Conservation (phyloP, 2,888 invertebrate genomes). For the Acanthoscelides obtectus region DNA sequence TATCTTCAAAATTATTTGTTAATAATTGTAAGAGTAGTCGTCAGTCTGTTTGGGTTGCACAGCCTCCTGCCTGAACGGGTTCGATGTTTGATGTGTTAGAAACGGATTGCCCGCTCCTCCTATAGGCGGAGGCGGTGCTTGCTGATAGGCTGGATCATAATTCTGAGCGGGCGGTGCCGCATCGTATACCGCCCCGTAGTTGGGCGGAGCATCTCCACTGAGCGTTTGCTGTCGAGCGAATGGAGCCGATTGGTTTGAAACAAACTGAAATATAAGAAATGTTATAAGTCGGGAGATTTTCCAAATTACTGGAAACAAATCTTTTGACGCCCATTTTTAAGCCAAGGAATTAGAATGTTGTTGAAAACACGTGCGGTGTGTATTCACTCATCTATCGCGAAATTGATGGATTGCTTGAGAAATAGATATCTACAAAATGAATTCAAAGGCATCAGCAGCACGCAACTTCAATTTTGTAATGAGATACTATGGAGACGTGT, state of each 20-base stretch:
- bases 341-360: too few relatives aligned
- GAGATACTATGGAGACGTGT: too few relatives aligned
- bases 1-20: background rate
- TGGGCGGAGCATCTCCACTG: constrained; percentile 6
- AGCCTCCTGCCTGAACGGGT: constrained; percentile 47
- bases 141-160: constrained; percentile 4
- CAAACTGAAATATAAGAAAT: background rate
- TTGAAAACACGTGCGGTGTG: too few relatives aligned
- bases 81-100: constrained; percentile 27
- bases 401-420: too few relatives aligned
- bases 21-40: background rate
- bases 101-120: constrained; percentile 36
- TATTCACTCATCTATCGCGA: too few relatives aligned
- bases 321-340: too few relatives aligned
- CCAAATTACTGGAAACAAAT: too few relatives aligned
- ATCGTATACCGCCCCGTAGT: background rate
- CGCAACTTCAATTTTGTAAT: too few relatives aligned
- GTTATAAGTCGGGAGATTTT: too few relatives aligned
- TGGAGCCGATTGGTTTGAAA: background rate
- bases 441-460: too few relatives aligned
- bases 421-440: too few relatives aligned
- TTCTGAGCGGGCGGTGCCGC: background rate
- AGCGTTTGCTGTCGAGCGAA: constrained; percentile 11
- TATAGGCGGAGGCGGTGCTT: constrained; percentile 21
- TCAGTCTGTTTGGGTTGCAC: constrained; percentile 56